A percentile compares a stretch with the other conserved stretches of the same genome.
phyloP scores from a whole-genome alignment of 2,797 vertebrate species.

The Gadopsis bispinosus region DNA sequence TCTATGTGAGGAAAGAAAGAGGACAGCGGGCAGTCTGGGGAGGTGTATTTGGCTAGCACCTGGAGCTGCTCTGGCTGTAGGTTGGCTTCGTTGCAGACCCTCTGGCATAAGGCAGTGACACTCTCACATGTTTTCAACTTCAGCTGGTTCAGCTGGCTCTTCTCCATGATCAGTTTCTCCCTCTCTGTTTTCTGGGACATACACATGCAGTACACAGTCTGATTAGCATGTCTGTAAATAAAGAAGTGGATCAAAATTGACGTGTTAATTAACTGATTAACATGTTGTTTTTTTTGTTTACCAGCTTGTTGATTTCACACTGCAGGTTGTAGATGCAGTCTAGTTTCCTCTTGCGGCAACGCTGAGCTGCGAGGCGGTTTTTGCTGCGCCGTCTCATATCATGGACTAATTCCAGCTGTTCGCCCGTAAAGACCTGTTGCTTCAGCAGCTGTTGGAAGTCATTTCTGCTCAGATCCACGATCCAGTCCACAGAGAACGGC shows the following conservation, averaged over 20 bases:
- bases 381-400: slow-evolving; percentile 96
- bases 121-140: slow-evolving; percentile 89
- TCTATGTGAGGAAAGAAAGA: slow-evolving; percentile 83
- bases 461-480: slow-evolving; percentile 92
- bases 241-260: neutral
- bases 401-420: slow-evolving; percentile 95
- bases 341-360: slow-evolving; percentile 97
- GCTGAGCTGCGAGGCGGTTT: slow-evolving; percentile 95
- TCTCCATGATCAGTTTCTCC: slow-evolving; percentile 89
- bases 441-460: slow-evolving; percentile 97
- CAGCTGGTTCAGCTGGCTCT: slow-evolving; percentile 87
- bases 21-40: slow-evolving; percentile 90
- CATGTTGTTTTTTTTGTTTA: slow-evolving; percentile 56
- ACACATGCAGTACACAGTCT: slow-evolving; percentile 20
- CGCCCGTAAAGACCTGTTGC: slow-evolving; percentile 89
- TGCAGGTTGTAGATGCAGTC: slow-evolving; percentile 97
- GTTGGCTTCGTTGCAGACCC: slow-evolving; percentile 90
- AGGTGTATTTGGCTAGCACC: slow-evolving; percentile 91
- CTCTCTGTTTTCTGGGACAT: slow-evolving; percentile 88
- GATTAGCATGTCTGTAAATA: neutral
- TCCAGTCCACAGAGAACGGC: slow-evolving; percentile 91
- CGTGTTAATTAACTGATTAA: neutral
- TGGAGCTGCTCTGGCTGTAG: slow-evolving; percentile 93
- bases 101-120: slow-evolving; percentile 90
- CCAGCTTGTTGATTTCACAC: slow-evolving; percentile 95